These are phyloP conservation scores for Teleiodes luculella DNA, from an alignment of 2,888 invertebrate genomes.

Conservation along the genomic window DNA sequence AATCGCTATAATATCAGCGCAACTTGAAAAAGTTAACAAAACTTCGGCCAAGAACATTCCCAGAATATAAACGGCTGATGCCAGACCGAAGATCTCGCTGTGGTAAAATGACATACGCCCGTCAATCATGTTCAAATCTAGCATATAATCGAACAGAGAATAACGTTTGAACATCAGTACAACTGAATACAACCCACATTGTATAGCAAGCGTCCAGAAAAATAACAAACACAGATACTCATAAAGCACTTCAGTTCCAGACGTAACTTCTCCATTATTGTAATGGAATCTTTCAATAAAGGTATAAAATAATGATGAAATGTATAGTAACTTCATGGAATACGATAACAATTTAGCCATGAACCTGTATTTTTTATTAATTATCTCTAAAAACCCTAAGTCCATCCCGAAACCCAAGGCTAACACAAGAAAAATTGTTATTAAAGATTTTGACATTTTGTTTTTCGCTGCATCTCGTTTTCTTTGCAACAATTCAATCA, in stretches of 20 bases:
- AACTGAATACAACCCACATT: neutral
- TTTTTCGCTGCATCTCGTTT: neutral
- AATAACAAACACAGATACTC: neutral
- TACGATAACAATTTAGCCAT: neutral
- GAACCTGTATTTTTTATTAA: neutral
- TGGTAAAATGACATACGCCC: neutral
- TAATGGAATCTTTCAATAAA: neutral
- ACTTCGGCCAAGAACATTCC: neutral
- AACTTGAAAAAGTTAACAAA: neutral
- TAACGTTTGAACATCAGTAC: neutral
- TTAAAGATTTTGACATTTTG: neutral
- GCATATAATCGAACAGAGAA: neutral
- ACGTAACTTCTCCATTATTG: neutral
- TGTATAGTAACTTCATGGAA: neutral
- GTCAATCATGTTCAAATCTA: neutral
- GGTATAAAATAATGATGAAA: neutral
- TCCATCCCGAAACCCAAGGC: neutral
- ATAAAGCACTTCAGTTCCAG: neutral
- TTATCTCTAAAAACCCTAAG: neutral
- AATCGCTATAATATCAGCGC: neutral
- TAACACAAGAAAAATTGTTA: neutral
- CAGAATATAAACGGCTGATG: neutral
- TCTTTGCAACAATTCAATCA: neutral
- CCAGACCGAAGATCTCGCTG: neutral
- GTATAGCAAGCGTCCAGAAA: neutral